Evolutionary conservation across 2,797 vertebrate species (phyloP).

Genomic region (Phoeniculus purpureus): DNA sequence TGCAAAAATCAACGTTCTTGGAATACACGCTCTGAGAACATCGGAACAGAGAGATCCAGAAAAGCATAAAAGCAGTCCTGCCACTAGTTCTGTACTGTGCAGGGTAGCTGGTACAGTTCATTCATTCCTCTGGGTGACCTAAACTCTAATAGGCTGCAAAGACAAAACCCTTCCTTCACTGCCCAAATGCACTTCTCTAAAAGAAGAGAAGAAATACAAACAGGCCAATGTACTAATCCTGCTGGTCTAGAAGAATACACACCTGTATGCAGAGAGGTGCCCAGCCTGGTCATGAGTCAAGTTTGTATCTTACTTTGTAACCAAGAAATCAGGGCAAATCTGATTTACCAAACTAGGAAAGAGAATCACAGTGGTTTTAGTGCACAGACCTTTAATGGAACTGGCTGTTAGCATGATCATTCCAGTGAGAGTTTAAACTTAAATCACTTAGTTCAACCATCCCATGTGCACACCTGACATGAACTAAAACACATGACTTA

Average conservation of each 20-base stretch:
- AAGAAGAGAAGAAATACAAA: background rate
- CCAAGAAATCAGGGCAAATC: background rate
- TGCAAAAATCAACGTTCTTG: background rate
- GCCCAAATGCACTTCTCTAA: background rate
- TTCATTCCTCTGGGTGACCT: background rate
- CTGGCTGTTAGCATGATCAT: background rate
- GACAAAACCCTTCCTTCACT: background rate
- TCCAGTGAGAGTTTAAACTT: background rate
- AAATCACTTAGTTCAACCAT: background rate
- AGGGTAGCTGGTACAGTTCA: background rate
- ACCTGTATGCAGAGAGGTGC: background rate
- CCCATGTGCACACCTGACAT: background rate
- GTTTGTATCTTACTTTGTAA: background rate
- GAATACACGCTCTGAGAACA: background rate
- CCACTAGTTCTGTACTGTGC: background rate
- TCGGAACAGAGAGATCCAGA: background rate
- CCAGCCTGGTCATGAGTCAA: background rate
- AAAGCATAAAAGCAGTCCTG: background rate
- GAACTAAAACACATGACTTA: background rate
- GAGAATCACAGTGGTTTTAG: background rate
- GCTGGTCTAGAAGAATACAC: background rate
- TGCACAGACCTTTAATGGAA: background rate
- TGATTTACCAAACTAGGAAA: background rate
- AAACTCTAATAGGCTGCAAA: background rate
- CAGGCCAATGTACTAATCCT: background rate